Percentiles rank a stretch among this genome's conserved stretches.
Evolutionary conservation across 2,888 invertebrate species (phyloP).

Genomic region (Molorchus minor): DNA sequence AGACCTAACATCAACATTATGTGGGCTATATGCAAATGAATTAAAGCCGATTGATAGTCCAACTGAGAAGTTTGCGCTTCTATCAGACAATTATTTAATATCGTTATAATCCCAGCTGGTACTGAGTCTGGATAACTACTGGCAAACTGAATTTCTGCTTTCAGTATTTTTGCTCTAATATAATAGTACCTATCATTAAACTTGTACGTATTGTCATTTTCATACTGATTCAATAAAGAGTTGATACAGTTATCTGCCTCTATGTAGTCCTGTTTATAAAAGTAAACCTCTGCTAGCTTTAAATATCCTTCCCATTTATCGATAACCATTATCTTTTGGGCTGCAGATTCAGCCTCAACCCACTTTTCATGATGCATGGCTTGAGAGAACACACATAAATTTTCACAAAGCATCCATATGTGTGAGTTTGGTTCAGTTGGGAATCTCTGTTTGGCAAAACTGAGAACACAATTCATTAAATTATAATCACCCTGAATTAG

Average conservation of each 20-base stretch:
- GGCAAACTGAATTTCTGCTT: slow-evolving; percentile 72
- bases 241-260: slow-evolving; percentile 62
- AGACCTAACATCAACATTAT: slow-evolving; percentile 79
- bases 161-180: slow-evolving; percentile 74
- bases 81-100: slow-evolving; percentile 76
- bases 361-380: slow-evolving; percentile 68
- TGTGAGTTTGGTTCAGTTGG: slow-evolving; percentile 70
- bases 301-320: slow-evolving; percentile 75
- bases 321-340: slow-evolving; percentile 73
- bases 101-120: slow-evolving; percentile 67
- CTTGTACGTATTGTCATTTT: slow-evolving; percentile 65
- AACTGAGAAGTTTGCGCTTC: slow-evolving; percentile 79
- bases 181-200: slow-evolving; percentile 64
- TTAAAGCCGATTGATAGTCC: slow-evolving; percentile 78
- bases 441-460: slow-evolving; percentile 70
- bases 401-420: slow-evolving; percentile 76
- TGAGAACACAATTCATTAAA: slow-evolving; percentile 68
- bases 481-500: slow-evolving; percentile 67
- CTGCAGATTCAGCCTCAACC: slow-evolving; percentile 75
- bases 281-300: slow-evolving; percentile 67
- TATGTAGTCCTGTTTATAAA: slow-evolving; percentile 65
- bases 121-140: slow-evolving; percentile 65
- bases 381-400: slow-evolving; percentile 62
- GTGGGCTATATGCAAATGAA: slow-evolving; percentile 82
- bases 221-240: slow-evolving; percentile 66